A percentile compares a stretch with the other conserved stretches of the same genome.
Evolutionary conservation across 2,797 vertebrate species (phyloP).

Genomic region (Avahi laniger): DNA sequence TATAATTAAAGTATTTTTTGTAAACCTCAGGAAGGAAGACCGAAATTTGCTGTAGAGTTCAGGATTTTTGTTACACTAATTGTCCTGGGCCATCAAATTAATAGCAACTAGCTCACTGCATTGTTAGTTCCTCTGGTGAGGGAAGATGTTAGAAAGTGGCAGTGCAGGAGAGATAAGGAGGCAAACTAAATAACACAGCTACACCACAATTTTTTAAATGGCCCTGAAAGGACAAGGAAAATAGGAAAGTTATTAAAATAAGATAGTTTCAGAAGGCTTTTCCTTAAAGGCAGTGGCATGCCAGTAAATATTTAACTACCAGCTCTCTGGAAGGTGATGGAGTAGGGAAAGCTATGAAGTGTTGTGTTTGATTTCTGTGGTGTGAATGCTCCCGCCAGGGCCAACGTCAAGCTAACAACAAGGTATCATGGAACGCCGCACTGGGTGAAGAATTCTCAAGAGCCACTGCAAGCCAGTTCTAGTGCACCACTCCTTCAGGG

Average conservation of each 20-base stretch:
- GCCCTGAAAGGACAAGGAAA: neutral
- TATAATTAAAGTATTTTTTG: slow-evolving; percentile 47
- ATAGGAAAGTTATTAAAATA: neutral
- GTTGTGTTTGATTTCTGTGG: neutral
- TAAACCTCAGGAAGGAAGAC: slow-evolving; percentile 33
- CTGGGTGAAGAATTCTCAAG: neutral
- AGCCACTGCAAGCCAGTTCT: neutral
- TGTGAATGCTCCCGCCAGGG: neutral
- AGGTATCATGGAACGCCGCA: neutral
- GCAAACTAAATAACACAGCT: slow-evolving; percentile 1
- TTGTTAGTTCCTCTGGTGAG: neutral
- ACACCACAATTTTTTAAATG: neutral
- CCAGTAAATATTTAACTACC: neutral
- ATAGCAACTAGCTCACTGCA: neutral
- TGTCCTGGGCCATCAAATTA: neutral
- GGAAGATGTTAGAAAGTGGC: slow-evolving; percentile 1
- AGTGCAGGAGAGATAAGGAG: neutral
- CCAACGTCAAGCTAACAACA: neutral
- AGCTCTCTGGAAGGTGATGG: neutral
- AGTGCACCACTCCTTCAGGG: neutral
- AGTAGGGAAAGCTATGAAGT: neutral
- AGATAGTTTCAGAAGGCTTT: neutral
- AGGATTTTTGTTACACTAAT: neutral
- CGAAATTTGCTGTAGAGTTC: neutral
- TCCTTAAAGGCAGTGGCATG: neutral